Base-by-base conservation (phyloP, 2,797 vertebrate genomes). In the Scarus forsteni region DNA sequence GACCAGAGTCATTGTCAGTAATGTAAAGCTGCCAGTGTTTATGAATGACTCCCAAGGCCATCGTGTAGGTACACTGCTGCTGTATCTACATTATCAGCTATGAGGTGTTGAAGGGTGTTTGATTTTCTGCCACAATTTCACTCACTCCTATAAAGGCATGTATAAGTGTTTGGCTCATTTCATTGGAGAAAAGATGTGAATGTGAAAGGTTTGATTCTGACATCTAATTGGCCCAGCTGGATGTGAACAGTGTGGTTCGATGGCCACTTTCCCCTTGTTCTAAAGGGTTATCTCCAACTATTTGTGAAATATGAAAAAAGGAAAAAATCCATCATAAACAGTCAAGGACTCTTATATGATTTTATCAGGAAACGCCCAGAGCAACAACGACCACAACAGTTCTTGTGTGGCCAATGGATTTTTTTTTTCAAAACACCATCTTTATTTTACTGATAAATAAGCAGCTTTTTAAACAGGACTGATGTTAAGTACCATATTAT, bases 381-480 rank as follows among this genome's bases (percentile, higher is more conserved):
- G 50, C 62, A 81, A 45, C 73, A 56, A 35, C 58, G 34, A 36
- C 63, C 43, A 42, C 3, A 10, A 46, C 53, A 52, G 71, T 60
- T 55, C 75, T 60, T 70, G 66, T 75, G 72, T 65, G 56, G 72
- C 69, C 61, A 49, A 44, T 73, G 66, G 51, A 75, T 80, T 7
- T 7, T 27, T 27, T 76, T 74, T 50, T 73, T 83, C 53, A 79
- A 74, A 86, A 63, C 75, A 38, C 38, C 52, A 49, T 73, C 39
- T 54, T 62, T 77, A 90, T 89, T 82, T 89, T 90, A 90, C 63
- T 43, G 53, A 72, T 72, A 68, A 86, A 88, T 81, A 19, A 73
- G 73, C 35, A 2, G 8, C 57, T 83, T 58, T 83, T 79, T 42
- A 85, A 65, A 75, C 62, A 63, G 53, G 13, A 65, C 50, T 42